Percentiles rank a stretch among this genome's conserved stretches.
phyloP scores from a whole-genome alignment of 1,140 invertebrate genomes.

The Penaeus chinensis region DNA sequence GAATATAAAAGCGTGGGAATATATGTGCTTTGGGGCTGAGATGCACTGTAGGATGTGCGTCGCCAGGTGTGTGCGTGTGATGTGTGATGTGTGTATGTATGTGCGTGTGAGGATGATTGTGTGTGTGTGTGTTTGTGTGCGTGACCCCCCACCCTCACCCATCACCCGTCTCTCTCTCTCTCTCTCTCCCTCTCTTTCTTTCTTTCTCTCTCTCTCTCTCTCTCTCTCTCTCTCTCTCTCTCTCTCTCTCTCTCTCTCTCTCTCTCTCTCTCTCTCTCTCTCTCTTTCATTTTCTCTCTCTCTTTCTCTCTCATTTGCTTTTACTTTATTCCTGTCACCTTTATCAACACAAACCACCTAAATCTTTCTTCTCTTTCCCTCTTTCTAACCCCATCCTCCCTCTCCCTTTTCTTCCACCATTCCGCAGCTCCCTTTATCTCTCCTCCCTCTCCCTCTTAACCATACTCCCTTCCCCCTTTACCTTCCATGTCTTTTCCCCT shows the following conservation, averaged over 20 bases:
- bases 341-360: too few species aligned
- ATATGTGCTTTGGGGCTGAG: not conserved
- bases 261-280: not conserved
- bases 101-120: too few species aligned
- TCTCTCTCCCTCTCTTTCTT: not conserved
- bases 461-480: not conserved
- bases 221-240: not conserved
- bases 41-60: too few species aligned
- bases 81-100: too few species aligned
- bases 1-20: slow-evolving; percentile 27
- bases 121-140: too few species aligned
- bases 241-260: too few species aligned
- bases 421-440: not conserved
- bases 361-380: slow-evolving; percentile 1
- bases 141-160: too few species aligned
- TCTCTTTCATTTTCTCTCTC: not conserved
- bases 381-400: not conserved
- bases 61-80: too few species aligned
- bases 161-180: too few species aligned
- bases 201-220: not conserved
- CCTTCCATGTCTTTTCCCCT: not conserved
- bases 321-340: too few species aligned
- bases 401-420: not conserved
- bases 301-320: too few species aligned
- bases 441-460: too few species aligned